Evolutionary conservation across 1,140 invertebrate genomes (phyloP).

Genomic region (Copidosoma floridanum): DNA sequence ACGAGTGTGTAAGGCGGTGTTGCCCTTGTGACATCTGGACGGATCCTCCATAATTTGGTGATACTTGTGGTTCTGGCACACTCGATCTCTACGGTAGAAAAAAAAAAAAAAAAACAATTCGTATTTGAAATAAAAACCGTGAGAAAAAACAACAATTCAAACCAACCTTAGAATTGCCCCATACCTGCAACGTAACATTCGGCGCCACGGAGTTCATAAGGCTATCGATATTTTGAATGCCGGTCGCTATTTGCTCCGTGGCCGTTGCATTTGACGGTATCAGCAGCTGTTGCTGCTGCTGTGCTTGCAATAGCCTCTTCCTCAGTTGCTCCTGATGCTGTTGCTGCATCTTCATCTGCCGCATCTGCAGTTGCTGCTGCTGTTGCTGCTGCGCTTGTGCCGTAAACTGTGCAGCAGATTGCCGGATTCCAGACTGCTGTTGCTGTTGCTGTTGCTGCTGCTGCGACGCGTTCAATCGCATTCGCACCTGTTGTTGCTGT

Average conservation of each 20-base stretch:
- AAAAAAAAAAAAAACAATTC: constrained; percentile 24
- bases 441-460: constrained; percentile 50
- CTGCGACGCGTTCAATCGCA: constrained; percentile 46
- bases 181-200: constrained; percentile 72
- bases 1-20: constrained; percentile 54
- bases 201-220: constrained; percentile 78
- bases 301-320: constrained; percentile 65
- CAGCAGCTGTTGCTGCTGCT: constrained; percentile 70
- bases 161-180: not conserved
- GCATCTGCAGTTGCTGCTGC: constrained; percentile 48
- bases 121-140: not conserved
- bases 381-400: constrained; percentile 50
- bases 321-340: constrained; percentile 58
- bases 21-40: constrained; percentile 56
- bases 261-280: constrained; percentile 66
- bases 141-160: not conserved
- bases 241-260: constrained; percentile 61
- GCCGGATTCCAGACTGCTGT: constrained; percentile 44
- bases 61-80: constrained; percentile 71
- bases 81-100: constrained; percentile 61
- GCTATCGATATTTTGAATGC: constrained; percentile 73
- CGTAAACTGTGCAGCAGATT: constrained; percentile 42
- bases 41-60: constrained; percentile 63
- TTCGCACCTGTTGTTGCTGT: constrained; percentile 45
- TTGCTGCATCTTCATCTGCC: constrained; percentile 45